These are phyloP conservation scores for Zaprionus kolodkinae DNA, from an alignment of 1,140 invertebrate genomes.

Conservation along the genomic window DNA sequence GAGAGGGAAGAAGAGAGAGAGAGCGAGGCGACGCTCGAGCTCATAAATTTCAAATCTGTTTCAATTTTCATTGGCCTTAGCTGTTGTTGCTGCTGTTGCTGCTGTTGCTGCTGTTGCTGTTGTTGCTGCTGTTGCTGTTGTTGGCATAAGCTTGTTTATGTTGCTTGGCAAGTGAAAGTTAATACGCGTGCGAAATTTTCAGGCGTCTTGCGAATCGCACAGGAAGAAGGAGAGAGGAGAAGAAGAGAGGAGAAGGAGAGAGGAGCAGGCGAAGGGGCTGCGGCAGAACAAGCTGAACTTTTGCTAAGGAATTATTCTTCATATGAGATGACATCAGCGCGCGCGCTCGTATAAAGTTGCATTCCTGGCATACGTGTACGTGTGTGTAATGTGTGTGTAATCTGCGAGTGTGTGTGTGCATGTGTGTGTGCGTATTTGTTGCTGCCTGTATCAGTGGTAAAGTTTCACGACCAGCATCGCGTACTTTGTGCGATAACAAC, in stretches of 20 bases:
- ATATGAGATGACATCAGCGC: constrained; percentile 72
- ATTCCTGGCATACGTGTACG: constrained; percentile 32
- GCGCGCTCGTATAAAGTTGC: constrained; percentile 49
- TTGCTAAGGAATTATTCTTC: constrained; percentile 74
- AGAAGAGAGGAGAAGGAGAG: constrained; percentile 8
- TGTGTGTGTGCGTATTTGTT: constrained; percentile 16
- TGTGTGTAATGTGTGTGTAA: constrained; percentile 5
- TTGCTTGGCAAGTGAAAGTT: constrained; percentile 71
- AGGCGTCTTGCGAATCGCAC: constrained; percentile 23
- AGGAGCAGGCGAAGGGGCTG: not conserved
- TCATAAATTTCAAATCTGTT: constrained; percentile 78
- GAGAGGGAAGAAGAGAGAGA: constrained; percentile 18
- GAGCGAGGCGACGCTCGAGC: constrained; percentile 33
- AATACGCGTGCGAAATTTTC: constrained; percentile 75
- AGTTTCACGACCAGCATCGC: constrained; percentile 35
- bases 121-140: constrained; percentile 15
- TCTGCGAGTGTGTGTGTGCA: not conserved
- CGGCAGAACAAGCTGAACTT: constrained; percentile 62
- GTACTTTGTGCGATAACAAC: constrained; percentile 41
- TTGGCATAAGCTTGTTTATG: constrained; percentile 68
- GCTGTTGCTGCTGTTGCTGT: constrained; percentile 24
- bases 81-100: constrained; percentile 21
- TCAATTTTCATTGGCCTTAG: constrained; percentile 61
- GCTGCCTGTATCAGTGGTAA: constrained; percentile 32
- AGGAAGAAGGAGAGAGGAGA: constrained; percentile 13